Conservation (phyloP, 2,888 invertebrate species). For the Cryptocheilus praepositus region DNA sequence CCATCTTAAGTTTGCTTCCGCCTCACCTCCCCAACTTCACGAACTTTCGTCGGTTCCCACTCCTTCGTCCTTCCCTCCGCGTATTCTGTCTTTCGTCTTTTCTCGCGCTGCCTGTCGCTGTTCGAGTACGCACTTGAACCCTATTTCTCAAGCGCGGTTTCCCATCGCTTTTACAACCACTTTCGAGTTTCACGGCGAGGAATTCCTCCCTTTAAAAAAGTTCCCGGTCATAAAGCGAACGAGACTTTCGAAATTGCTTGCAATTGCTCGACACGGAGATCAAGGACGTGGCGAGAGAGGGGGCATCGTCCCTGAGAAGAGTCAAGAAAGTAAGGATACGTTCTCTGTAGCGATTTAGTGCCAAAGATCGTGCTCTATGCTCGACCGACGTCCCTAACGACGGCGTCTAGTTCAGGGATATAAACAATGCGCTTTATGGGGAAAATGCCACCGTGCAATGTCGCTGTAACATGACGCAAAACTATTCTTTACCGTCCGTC, state of each 20-base stretch:
- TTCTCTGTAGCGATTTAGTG: too few relatives aligned
- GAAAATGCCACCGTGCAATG: too few relatives aligned
- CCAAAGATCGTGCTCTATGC: too few relatives aligned
- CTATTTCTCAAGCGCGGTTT: conserved; percentile 32
- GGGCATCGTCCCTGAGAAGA: neutral
- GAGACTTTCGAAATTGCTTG: conserved; percentile 16
- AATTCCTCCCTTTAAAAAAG: conserved; percentile 11
- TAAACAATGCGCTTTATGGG: conserved; percentile 6
- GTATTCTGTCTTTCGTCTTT: neutral
- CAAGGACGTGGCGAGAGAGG: conserved; percentile 8
- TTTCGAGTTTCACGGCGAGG: conserved; percentile 29
- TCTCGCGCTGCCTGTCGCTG: neutral
- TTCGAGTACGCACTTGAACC: conserved; percentile 21
- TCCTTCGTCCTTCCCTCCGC: neutral
- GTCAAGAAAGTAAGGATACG: too few relatives aligned
- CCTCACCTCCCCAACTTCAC: too few relatives aligned
- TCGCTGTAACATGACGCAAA: neutral
- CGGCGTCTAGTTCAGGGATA: neutral
- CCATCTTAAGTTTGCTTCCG: neutral
- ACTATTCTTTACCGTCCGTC: too few relatives aligned
- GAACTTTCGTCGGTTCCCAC: too few relatives aligned
- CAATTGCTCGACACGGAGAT: conserved; percentile 21
- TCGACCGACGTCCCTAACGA: too few relatives aligned
- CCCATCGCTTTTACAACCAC: conserved; percentile 34
- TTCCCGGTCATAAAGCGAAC: conserved; percentile 28